Evolutionary conservation across 2,888 invertebrate genomes (phyloP).

Genomic region (Busseola fusca): DNA sequence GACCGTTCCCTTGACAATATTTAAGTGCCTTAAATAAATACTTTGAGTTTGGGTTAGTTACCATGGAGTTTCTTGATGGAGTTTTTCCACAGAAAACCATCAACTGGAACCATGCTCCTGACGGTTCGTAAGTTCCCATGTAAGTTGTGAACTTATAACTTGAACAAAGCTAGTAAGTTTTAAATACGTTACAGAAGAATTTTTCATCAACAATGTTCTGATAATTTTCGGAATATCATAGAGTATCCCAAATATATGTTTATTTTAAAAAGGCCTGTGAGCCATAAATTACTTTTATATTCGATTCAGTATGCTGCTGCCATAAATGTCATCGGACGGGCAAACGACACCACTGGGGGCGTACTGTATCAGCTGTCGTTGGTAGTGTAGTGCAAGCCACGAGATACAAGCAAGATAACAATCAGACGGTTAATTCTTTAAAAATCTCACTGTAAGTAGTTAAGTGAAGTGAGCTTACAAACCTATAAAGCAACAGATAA

Average conservation of each 20-base stretch:
- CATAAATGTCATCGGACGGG: conserved; percentile 78
- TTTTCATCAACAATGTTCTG: conserved; percentile 21
- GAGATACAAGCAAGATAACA: neutral
- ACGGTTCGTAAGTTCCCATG: neutral
- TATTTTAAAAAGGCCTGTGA: conserved; percentile 58
- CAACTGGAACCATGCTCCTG: neutral
- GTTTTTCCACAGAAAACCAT: neutral
- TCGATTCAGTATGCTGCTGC: conserved; percentile 66
- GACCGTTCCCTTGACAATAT: neutral
- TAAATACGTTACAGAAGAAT: neutral
- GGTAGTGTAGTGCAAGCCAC: conserved; percentile 40
- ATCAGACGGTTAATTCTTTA: too few relatives aligned
- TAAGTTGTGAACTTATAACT: neutral
- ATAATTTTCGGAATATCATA: conserved; percentile 39
- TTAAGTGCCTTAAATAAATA: neutral
- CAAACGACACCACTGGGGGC: conserved; percentile 75
- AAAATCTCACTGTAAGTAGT: too few relatives aligned
- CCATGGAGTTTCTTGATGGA: neutral
- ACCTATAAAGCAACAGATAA: too few relatives aligned
- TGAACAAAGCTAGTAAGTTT: neutral
- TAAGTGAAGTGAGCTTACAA: too few relatives aligned
- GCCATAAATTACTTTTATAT: conserved; percentile 73
- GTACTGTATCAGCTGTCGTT: conserved; percentile 72
- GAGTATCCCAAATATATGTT: conserved; percentile 35
- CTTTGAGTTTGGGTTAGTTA: neutral